phyloP scores from a whole-genome alignment of 1,140 invertebrate species.

The Tenebrio molitor region DNA sequence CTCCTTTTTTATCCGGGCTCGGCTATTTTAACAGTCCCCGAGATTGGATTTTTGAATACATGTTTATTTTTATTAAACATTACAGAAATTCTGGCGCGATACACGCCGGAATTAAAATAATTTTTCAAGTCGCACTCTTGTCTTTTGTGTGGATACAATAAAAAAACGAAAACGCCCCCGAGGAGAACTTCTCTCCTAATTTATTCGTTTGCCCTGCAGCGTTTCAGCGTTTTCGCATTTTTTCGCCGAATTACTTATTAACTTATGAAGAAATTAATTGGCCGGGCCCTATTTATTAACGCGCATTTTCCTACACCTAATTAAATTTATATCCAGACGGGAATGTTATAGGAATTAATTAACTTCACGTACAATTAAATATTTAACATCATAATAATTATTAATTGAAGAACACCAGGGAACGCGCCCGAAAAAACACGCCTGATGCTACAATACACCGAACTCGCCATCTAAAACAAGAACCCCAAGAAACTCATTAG shows the following conservation, averaged over 20 bases:
- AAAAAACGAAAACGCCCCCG: not conserved
- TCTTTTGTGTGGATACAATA: not conserved
- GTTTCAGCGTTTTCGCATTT: slow-evolving; percentile 1
- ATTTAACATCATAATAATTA: slow-evolving; percentile 1
- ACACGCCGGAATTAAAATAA: slow-evolving; percentile 19
- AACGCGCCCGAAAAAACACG: too few species aligned
- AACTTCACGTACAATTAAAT: slow-evolving; percentile 35
- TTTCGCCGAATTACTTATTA: slow-evolving; percentile 19
- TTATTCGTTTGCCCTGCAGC: slow-evolving; percentile 11
- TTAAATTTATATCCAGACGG: slow-evolving; percentile 29
- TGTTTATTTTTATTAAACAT: slow-evolving; percentile 30
- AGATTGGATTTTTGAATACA: slow-evolving; percentile 31
- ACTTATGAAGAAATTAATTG: slow-evolving; percentile 33
- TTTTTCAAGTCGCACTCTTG: not conserved
- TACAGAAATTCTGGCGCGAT: slow-evolving; percentile 4
- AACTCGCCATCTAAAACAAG: too few species aligned
- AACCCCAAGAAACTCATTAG: too few species aligned
- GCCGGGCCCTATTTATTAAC: slow-evolving; percentile 14
- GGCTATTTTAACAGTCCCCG: slow-evolving; percentile 6
- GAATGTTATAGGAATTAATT: slow-evolving; percentile 16
- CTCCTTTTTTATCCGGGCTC: slow-evolving; percentile 11
- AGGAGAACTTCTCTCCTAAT: not conserved
- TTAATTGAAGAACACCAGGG: slow-evolving; percentile 2
- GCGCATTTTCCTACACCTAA: slow-evolving; percentile 3
- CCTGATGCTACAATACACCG: too few species aligned